phyloP scores from a whole-genome alignment of 2,113 vertebrate species.

The Cyanoderma ruficeps region DNA sequence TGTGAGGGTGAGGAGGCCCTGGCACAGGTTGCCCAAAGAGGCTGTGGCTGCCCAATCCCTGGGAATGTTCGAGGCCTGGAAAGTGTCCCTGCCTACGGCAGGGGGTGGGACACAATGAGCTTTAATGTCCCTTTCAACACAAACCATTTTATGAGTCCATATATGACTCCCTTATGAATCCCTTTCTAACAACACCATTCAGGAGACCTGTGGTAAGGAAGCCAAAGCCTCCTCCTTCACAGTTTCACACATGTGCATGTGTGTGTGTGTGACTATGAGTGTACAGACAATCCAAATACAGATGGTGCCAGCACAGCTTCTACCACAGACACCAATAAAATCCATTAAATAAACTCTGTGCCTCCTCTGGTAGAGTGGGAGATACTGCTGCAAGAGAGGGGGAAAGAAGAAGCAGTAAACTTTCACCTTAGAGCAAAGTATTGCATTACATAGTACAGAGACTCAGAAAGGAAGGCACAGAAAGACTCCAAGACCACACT shows the following conservation, averaged over 20 bases:
- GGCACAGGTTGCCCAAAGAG: not conserved
- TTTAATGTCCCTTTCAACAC: not conserved
- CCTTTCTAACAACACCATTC: not conserved
- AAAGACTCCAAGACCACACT: not conserved
- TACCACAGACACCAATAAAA: not conserved
- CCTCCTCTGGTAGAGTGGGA: not conserved
- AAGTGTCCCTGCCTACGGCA: not conserved
- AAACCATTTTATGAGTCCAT: not conserved
- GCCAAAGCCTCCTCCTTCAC: not conserved
- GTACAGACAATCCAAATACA: not conserved
- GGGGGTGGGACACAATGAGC: not conserved
- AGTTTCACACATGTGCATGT: no score
- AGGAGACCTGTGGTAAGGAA: not conserved
- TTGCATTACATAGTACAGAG: not conserved
- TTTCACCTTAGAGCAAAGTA: not conserved
- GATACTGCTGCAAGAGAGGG: not conserved
- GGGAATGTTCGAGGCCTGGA: not conserved
- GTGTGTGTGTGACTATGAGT: not conserved
- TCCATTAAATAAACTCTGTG: not conserved
- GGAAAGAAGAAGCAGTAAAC: not conserved
- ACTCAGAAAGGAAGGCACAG: not conserved
- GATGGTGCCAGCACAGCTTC: not conserved
- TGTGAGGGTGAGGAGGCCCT: no score
- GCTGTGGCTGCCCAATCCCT: not conserved
- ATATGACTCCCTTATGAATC: not conserved